Evolutionary conservation across 2,888 invertebrate species (phyloP), one percentile per base, ranked within the genome.

Genomic region (Aproaerema taeniolella): DNA sequence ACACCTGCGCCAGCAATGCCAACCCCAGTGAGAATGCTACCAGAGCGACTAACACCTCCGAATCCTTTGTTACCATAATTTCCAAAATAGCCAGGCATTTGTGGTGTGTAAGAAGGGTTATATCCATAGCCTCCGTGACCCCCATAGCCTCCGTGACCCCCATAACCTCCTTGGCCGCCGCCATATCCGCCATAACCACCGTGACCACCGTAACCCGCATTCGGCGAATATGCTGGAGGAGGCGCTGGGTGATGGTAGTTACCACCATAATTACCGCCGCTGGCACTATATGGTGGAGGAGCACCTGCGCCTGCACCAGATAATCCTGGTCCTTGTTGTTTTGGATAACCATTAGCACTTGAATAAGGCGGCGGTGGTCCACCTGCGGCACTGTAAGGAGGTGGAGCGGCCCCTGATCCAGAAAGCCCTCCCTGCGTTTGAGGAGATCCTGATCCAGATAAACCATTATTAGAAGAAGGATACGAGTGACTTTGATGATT

Each of bases 1-100:
- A 85, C 75, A 28, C 87, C 86, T 39, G 80, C 86, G 29, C 83
- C 85, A 3, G 83, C 86, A 31, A 85, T 77, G 2, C 86, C 86
- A 3, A 85, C 73, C 16, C 83, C 83, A 33, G 69, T 73, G 1
- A 85, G 63, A 10, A 73, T 70, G 53, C 69, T 77, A 26, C 79
- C 56, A 10, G 72, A 52, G 33, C 78, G 69, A 53, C 78, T 71
- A 10, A 80, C 53, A 13, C 81, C 72, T 25, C 81, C 73, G 40
- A 61, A 71, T 15, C 73, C 72, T 48, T 56, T 63, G 7, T 35
- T 35, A 12, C 67, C 75, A 47, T 74, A 73, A 45, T 72, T 72
- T 39, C 86, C 86, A 51, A 81, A 85, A 42, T 78, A 82, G 8
- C 83, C 83, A 10, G 83, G 83, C 62, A 61, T 67, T 50, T 80